A percentile compares a stretch with the other conserved stretches of the same genome.
phyloP scores from a whole-genome alignment of 2,797 vertebrate genomes.

The Anguilla megastoma region DNA sequence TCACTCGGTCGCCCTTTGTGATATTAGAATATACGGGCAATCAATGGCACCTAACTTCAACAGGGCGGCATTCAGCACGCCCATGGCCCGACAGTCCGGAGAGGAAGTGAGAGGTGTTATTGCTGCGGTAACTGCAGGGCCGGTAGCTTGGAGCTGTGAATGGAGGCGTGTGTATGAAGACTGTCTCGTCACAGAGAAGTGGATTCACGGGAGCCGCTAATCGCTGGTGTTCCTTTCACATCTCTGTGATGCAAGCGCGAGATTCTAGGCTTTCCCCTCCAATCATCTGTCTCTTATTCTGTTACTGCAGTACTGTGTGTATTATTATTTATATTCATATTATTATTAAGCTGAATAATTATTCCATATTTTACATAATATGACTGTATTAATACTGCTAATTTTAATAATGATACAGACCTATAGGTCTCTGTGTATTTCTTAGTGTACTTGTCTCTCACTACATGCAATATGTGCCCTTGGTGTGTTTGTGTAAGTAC shows the following conservation, averaged over 20 bases:
- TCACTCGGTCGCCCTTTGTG: constrained; percentile 63
- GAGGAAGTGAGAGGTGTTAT: constrained; percentile 63
- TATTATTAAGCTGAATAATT: not conserved
- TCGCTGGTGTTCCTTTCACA: constrained; percentile 55
- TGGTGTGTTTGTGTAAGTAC: not conserved
- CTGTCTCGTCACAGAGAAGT: constrained; percentile 29
- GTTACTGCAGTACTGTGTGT: not conserved
- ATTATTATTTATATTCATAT: not conserved
- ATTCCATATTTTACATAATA: not conserved
- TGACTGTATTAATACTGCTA: not conserved
- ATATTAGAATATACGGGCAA: constrained; percentile 73
- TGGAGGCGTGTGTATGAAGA: constrained; percentile 50
- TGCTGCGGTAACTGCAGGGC: constrained; percentile 72
- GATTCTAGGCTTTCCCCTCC: constrained; percentile 9
- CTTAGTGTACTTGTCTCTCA: not conserved
- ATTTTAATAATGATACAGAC: not conserved
- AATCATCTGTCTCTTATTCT: not conserved
- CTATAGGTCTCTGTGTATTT: not conserved
- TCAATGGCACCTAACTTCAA: constrained; percentile 71
- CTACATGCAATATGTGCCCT: not conserved
- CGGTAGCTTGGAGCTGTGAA: constrained; percentile 69
- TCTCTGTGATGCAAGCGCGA: constrained; percentile 36
- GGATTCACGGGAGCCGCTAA: constrained; percentile 62
- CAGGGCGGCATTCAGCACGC: constrained; percentile 60
- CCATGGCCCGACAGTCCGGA: constrained; percentile 66